phyloP scores from a whole-genome alignment of 2,113 vertebrate species.

The Cheirogaleus medius region DNA sequence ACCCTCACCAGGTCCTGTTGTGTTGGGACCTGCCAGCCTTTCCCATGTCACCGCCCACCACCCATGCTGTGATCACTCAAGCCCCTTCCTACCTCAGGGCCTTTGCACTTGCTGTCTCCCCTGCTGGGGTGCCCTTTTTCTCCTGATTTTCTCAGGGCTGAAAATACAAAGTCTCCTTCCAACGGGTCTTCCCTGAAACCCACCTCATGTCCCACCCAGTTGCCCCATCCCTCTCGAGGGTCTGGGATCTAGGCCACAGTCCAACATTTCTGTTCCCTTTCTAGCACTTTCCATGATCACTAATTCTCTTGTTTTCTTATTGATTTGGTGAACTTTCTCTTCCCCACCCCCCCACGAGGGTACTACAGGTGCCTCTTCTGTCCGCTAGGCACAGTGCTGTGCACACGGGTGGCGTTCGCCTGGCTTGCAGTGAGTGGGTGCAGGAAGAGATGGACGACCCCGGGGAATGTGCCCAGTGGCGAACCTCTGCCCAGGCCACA shows the following conservation, averaged over 20 bases:
- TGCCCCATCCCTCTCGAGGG: background rate
- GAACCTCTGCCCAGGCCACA: background rate
- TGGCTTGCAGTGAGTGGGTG: background rate
- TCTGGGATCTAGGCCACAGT: background rate
- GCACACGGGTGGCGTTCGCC: rapidly evolving
- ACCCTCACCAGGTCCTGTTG: background rate
- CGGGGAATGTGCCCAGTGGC: rapidly evolving
- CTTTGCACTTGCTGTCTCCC: background rate
- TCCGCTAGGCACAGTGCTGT: rapidly evolving
- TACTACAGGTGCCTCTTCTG: background rate
- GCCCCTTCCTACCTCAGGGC: background rate
- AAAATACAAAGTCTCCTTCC: background rate
- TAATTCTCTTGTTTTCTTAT: background rate
- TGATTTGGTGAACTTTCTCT: background rate
- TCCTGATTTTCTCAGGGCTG: background rate
- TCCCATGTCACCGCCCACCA: background rate
- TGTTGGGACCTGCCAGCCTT: background rate
- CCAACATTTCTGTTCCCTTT: background rate
- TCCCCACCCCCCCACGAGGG: background rate
- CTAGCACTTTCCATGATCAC: background rate
- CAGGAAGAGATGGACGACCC: background rate
- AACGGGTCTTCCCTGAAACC: background rate
- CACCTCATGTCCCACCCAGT: background rate
- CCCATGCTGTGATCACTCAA: background rate
- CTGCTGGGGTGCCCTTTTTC: background rate